Evolutionary conservation across 2,888 invertebrate species (phyloP), one percentile per base, ranked within the genome.

Genomic region (Orgyia antiqua): DNA sequence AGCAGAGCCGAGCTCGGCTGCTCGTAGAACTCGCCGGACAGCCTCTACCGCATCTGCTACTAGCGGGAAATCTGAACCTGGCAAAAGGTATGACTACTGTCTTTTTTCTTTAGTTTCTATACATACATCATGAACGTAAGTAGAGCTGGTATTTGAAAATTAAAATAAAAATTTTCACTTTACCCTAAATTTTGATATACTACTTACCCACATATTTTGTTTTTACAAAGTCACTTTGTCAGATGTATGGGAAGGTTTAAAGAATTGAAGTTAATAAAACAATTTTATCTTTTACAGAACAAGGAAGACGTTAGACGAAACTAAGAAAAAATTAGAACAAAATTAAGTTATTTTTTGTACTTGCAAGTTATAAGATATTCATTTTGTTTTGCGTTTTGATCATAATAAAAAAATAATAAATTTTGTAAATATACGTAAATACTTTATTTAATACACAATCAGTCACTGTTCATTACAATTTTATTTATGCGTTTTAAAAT

Each of bases 271-370:
- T n/a, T n/a, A n/a, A n/a, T n/a, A n/a, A n/a, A n/a, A n/a, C n/a
- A n/a, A n/a, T n/a, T n/a, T n/a, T n/a, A n/a, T n/a, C n/a, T 51
- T 24, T 73, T 72, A 20, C 69, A 80, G 80, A 33, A 59, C 75
- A 5, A 74, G 55, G 46, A 72, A 65, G 58, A 42, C 62, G 7
- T 45, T 59, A 49, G 70, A 72, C 50, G 71, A 68, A 64, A 58
- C 25, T 61, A 58, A 47, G 40, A 61, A 65, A 34, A 50, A 47
- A 33, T 45, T 49, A 43, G 50, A 42, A 38, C 10, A 58, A 58
- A 29, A 62, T 62, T 36, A 52, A 50, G 53, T 52, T 53, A 45
- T 50, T 42, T 47, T 49, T 39, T 58, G 45, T 52, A 52, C 49
- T 48, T 42, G 15, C 15, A 6, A 44, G 40, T 44, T 18, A 34